Base-by-base conservation (phyloP, 2,113 vertebrate genomes). In the Centropristis striata region DNA sequence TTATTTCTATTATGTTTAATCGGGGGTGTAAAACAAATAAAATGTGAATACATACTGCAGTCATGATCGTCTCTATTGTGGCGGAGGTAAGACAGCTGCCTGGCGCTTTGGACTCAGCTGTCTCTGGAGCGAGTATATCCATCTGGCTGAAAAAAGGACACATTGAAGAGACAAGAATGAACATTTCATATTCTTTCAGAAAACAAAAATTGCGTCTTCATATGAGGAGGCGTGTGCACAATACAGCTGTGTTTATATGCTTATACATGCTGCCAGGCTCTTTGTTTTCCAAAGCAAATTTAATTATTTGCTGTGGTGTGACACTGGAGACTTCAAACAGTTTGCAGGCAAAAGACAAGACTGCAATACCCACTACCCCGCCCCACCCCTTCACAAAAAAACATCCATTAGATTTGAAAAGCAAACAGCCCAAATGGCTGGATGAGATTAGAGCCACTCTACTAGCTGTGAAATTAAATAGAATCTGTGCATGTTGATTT, bases 381-480 rank as follows among this genome's bases (percentile, higher is more conserved):
- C n/a, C 41, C 75, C 55, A 23, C 53, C 20, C 37, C 42, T 64
- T 21, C 61, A 86, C 44, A 82, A 86, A 81, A 78, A 7, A 44
- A 44, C 71, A 82, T 85, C 89, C 83, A 90, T 92, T 90, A 93
- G 75, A 88, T 90, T 91, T 84, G 78, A 89, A 92, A 93, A 92
- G 88, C 83, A 90, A 92, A 93, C 81, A 84, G 77, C 69, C 75
- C 90, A 89, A 93, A 93, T 83, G 86, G 87, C 78, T 82, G 86
- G 75, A 89, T 89, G 88, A 88, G 89, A 94, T 95, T 92, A 93
- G 90, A 90, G 86, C 79, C 90, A 92, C 85, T 93, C 92, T 82
- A 89, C 90, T 90, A 90, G 87, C 93, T 93, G 90, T 93, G 93
- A 93, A 94, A 95, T 94, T 91, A 93, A 94, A 92, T 84, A 86